Evolutionary conservation across 2,113 vertebrate species (phyloP).

Genomic region (Baryphthengus martii): DNA sequence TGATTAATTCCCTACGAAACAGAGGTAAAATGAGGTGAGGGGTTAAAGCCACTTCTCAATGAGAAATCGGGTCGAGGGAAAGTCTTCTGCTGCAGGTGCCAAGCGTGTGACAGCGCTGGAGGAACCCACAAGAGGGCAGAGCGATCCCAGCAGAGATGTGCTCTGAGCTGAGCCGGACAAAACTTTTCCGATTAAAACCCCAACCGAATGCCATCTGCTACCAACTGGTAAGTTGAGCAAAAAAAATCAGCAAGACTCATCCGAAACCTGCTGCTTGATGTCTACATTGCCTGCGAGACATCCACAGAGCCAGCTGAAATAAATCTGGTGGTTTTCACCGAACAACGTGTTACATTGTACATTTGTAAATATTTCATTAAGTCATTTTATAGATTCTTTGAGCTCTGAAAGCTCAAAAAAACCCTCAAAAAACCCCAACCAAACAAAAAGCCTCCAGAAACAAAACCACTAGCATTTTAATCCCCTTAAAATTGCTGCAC

Average conservation of each 20-base stretch:
- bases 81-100: neutral
- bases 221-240: neutral
- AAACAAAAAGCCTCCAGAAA: neutral
- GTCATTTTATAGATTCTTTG: neutral
- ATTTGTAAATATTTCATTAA: neutral
- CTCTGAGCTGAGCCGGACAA: neutral
- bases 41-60: too few species aligned
- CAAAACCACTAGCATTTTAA: neutral
- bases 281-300: neutral
- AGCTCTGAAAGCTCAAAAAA: neutral
- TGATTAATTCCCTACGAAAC: neutral
- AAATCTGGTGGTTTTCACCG: neutral
- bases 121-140: slow-evolving; percentile 73
- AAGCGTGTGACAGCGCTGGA: neutral
- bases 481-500: neutral
- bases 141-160: neutral
- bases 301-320: neutral
- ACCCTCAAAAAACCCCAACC: too few species aligned
- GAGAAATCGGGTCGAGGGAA: neutral
- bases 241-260: neutral
- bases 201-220: neutral
- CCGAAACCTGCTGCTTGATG: neutral
- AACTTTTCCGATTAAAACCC: neutral
- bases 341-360: neutral
- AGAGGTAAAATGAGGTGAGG: neutral